Conservation (phyloP, 2,113 vertebrate species). For the Columbina picui region DNA sequence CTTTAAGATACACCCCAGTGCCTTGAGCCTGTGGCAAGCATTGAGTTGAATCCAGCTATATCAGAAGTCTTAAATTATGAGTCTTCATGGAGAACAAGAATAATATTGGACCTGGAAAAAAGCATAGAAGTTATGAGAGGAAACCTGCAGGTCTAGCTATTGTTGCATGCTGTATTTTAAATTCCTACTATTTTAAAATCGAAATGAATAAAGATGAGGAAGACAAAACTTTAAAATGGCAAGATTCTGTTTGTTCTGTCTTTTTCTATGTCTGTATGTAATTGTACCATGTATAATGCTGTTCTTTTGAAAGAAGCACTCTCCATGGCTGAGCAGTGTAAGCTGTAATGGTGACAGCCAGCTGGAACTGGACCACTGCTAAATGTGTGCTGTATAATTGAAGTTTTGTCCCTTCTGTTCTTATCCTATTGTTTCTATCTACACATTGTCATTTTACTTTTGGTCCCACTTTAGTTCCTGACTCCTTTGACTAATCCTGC, state of each 20-base stretch:
- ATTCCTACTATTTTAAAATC: background rate
- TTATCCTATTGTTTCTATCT: background rate
- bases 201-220: background rate
- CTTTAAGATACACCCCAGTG: background rate
- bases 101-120: background rate
- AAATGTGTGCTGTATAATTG: background rate
- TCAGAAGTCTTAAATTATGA: background rate
- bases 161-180: background rate
- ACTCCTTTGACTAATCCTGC: background rate
- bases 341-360: background rate
- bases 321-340: background rate
- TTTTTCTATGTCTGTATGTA: background rate
- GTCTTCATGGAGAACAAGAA: background rate
- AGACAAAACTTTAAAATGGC: background rate
- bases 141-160: background rate
- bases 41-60: background rate
- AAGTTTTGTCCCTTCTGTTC: background rate
- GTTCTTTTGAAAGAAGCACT: background rate
- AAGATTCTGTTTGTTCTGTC: background rate
- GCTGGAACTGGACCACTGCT: background rate
- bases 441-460: background rate
- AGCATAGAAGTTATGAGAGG: background rate
- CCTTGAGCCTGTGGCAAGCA: background rate
- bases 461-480: background rate
- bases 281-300: background rate